These are phyloP conservation scores for Lophura nycthemera DNA, from an alignment of 2,113 vertebrate genomes.

Conservation along the genomic window DNA sequence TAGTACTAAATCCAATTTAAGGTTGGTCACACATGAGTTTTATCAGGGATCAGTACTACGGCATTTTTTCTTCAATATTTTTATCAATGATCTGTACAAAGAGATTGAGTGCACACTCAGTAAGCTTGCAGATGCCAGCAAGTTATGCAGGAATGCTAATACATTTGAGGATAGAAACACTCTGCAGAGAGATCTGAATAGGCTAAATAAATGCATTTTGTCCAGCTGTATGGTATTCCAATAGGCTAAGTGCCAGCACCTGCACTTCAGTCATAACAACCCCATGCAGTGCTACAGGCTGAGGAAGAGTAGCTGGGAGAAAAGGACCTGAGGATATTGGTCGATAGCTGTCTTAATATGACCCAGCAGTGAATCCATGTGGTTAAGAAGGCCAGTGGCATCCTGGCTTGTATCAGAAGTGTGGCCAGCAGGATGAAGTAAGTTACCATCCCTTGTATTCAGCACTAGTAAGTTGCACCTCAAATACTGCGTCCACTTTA, in stretches of 20 bases:
- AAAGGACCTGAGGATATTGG: background rate
- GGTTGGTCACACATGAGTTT: background rate
- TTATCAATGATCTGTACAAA: background rate
- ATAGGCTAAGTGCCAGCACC: background rate
- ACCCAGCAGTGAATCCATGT: background rate
- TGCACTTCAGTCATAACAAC: background rate
- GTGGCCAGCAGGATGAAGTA: background rate
- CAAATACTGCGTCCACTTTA: background rate
- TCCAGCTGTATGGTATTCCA: background rate
- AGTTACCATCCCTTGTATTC: background rate
- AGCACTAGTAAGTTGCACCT: background rate
- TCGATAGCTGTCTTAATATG: background rate
- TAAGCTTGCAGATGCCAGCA: background rate
- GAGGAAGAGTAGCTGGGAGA: background rate
- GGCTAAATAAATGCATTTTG: no score
- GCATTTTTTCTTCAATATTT: background rate
- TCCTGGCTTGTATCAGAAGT: background rate
- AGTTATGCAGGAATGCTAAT: background rate
- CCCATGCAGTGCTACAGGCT: no score
- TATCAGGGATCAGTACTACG: background rate
- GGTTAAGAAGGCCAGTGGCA: background rate
- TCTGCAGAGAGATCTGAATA: background rate
- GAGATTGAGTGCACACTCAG: background rate
- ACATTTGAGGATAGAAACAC: background rate
- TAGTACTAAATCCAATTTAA: background rate